Conservation (phyloP, 2,113 vertebrate species). For the Pan paniscus region DNA sequence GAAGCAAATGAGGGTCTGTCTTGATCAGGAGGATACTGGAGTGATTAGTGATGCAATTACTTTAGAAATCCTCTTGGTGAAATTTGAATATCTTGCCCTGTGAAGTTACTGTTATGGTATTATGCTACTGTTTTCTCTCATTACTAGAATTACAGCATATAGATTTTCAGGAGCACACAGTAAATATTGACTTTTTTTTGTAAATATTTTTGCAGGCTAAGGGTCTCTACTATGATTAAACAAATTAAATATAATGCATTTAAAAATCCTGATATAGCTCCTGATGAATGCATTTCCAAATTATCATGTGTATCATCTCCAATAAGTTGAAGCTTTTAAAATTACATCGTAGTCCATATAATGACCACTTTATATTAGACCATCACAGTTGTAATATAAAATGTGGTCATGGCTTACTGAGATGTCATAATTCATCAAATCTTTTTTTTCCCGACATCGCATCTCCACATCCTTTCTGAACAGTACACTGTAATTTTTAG, state of each 20-base stretch:
- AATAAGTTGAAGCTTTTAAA: slow-evolving; percentile 50
- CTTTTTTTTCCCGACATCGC: not conserved
- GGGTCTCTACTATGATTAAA: not conserved
- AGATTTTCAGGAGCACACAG: not conserved
- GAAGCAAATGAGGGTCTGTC: slow-evolving; percentile 53
- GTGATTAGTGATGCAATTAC: slow-evolving; percentile 29
- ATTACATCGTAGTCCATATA: slow-evolving; percentile 42
- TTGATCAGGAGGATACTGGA: slow-evolving; percentile 45
- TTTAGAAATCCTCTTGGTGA: slow-evolving; percentile 60
- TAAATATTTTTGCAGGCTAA: slow-evolving; percentile 33
- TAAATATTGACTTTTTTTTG: slow-evolving; percentile 30
- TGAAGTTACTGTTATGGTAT: slow-evolving; percentile 8
- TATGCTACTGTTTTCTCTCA: slow-evolving; percentile 34
- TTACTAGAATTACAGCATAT: not conserved
- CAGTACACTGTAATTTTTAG: slow-evolving; percentile 65
- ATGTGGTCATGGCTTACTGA: slow-evolving; percentile 47
- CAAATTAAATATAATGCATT: slow-evolving; percentile 31
- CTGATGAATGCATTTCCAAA: slow-evolving; percentile 38
- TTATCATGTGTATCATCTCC: slow-evolving; percentile 8
- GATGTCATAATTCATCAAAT: slow-evolving; percentile 54
- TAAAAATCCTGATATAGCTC: not conserved
- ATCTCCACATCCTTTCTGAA: slow-evolving; percentile 54
- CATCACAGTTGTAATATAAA: slow-evolving; percentile 46
- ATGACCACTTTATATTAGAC: slow-evolving; percentile 54
- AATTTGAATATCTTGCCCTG: slow-evolving; percentile 58